Evolutionary conservation across 2,113 vertebrate species (phyloP), one percentile per base, ranked within the genome.

Genomic region (Entomyzon cyanotis): DNA sequence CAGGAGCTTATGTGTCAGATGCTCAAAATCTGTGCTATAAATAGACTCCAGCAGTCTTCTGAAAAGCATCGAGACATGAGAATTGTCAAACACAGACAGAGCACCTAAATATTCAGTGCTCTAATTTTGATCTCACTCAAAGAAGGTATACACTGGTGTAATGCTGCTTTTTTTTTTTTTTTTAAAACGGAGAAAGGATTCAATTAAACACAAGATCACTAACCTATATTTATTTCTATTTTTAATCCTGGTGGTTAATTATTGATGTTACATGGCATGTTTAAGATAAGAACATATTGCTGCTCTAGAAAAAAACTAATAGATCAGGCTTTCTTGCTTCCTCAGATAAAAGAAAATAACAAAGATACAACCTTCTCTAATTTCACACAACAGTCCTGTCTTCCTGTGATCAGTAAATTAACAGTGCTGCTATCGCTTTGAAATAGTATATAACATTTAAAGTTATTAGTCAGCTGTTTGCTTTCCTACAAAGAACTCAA

Each of bases 241-340:
- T 96, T 95, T 96, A 96, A 90, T 87, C 68, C n/a, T 68, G 74
- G 76, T 86, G 60, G 81, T 96, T 90, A 96, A 96, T 97, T 68
- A 97, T 96, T 97, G 68, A 96, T 63, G 53, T 70, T 86, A 95
- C 79, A 80, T 33, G 88, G 68, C 79, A 67, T 68, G 73, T 94
- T 96, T 94, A 96, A 78, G 79, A 71, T 94, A 86, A 86, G 42
- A 88, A 92, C 92, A 84, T 60, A 94, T 23, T 89, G 75, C 75
- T 92, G 85, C 73, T 96, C 85, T 71, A 78, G 64, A 84, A 74
- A 73, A 49, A 71, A 87, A n/a, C 24, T 70, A 84, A 89, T 4
- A 39, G 67, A 67, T 35, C 12, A 59, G 44, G 55, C 35, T 88
- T 91, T 27, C 75, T n/a, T 87, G 31, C 28, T 83, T 90, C 80